These are phyloP conservation scores for Herpailurus yagouaroundi DNA, from an alignment of 2,113 vertebrate species.

Conservation along the genomic window DNA sequence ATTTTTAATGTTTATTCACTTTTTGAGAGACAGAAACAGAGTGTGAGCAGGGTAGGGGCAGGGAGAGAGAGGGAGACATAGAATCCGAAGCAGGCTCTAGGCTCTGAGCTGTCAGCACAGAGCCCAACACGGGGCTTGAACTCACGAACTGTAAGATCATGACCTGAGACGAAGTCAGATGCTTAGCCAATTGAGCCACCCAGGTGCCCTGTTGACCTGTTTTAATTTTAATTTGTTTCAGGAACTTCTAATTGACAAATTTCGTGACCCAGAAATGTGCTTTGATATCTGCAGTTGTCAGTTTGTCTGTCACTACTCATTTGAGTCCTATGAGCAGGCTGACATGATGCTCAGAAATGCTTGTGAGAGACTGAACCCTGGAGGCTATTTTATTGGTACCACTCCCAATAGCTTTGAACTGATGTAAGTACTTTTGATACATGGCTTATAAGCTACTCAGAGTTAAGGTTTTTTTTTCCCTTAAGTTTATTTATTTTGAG, in stretches of 20 bases:
- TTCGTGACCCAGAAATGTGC: constrained; percentile 85
- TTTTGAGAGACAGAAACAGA: too few relatives aligned
- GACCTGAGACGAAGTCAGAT: too few relatives aligned
- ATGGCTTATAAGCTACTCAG: background rate
- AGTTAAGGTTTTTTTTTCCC: background rate
- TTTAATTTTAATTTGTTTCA: constrained; percentile 79
- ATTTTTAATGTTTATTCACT: too few relatives aligned
- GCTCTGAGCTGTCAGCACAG: too few relatives aligned
- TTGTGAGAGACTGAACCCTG: constrained; percentile 93
- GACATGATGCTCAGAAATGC: constrained; percentile 97
- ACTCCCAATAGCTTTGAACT: constrained; percentile 97
- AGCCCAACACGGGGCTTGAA: too few relatives aligned
- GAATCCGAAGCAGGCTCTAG: too few relatives aligned
- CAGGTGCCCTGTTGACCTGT: background rate
- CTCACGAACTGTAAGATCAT: too few relatives aligned
- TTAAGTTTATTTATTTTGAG: too few relatives aligned
- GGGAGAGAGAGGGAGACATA: too few relatives aligned
- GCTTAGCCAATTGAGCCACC: too few relatives aligned
- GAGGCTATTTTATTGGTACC: constrained; percentile 98
- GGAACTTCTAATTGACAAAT: constrained; percentile 91
- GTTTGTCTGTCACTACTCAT: constrained; percentile 98
- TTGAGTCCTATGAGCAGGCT: constrained; percentile 94
- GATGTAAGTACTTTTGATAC: constrained; percentile 88
- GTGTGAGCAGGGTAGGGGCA: too few relatives aligned
- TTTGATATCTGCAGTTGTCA: constrained; percentile 99